Percentiles rank a stretch among this genome's conserved stretches.
Conservation (phyloP, 2,797 vertebrate genomes). For the Lates japonicus region DNA sequence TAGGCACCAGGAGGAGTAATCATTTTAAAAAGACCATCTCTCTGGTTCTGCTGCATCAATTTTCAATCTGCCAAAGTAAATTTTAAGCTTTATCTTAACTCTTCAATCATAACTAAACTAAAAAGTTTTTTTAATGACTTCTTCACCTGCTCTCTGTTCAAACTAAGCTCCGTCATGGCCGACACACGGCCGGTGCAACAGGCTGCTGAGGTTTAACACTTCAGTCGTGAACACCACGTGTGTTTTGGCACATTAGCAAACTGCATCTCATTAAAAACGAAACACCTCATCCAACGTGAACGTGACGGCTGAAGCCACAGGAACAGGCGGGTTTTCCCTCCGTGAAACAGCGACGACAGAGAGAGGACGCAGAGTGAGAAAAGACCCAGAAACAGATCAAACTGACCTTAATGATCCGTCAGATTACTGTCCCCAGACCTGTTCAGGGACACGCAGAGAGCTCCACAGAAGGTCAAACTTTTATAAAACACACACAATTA, state of each 20-base stretch:
- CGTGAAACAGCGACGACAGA: not conserved
- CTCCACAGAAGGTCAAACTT: conserved; percentile 32
- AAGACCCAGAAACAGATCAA: not conserved
- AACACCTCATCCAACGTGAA: not conserved
- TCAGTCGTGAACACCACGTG: no score
- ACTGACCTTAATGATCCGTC: conserved; percentile 1
- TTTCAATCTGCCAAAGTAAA: no score
- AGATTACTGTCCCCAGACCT: conserved; percentile 30
- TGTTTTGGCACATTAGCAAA: conserved; percentile 54
- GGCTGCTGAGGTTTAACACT: not conserved
- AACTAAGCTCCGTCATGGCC: no score
- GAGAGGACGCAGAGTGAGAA: not conserved
- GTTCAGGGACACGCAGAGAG: conserved; percentile 22
- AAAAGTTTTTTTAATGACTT: no score
- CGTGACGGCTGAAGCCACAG: not conserved
- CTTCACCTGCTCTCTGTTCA: no score
- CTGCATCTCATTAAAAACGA: conserved; percentile 32
- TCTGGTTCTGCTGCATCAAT: no score
- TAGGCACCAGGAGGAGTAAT: not conserved
- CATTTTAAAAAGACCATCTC: not conserved
- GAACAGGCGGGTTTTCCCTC: conserved; percentile 1
- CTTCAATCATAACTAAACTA: no score
- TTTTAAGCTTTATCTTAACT: no score
- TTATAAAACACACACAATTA: conserved; percentile 62
- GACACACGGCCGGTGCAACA: not conserved